Evolutionary conservation across 1,140 invertebrate genomes (phyloP).

Genomic region (Calycopis cecrops): DNA sequence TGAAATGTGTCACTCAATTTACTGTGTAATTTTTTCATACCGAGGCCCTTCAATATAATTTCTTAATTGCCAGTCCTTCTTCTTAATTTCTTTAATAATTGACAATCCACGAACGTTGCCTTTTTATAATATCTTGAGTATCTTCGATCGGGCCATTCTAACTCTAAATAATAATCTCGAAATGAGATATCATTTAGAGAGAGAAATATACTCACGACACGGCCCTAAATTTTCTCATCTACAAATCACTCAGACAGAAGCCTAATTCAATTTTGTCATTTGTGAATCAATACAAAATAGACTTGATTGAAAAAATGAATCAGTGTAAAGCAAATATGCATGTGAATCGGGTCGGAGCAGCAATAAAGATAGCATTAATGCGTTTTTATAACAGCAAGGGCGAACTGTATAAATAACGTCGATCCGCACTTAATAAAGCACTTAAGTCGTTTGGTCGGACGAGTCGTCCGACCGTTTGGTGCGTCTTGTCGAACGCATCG

Average conservation of each 20-base stretch:
- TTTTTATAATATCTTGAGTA: no score
- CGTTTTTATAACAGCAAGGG: slow-evolving; percentile 33
- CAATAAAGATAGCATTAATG: slow-evolving; percentile 38
- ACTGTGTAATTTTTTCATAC: no score
- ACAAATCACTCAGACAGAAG: background rate
- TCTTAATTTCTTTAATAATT: no score
- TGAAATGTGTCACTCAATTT: no score
- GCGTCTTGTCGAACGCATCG: slow-evolving; percentile 39
- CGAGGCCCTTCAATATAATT: no score
- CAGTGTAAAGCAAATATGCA: slow-evolving; percentile 15
- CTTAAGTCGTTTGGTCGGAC: slow-evolving; percentile 64
- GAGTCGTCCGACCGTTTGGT: slow-evolving; percentile 56
- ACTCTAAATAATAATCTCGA: no score
- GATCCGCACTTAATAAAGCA: slow-evolving; percentile 66
- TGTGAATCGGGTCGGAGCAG: slow-evolving; percentile 24
- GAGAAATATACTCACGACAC: no score
- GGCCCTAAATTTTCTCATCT: background rate
- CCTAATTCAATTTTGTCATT: no score
- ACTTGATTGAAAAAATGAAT: slow-evolving; percentile 5
- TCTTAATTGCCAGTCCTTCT: no score
- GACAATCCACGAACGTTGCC: no score
- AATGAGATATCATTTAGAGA: no score
- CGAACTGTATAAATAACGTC: slow-evolving; percentile 64
- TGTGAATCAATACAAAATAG: background rate
- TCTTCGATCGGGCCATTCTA: no score